Percentiles rank a stretch among this genome's conserved stretches.
Evolutionary conservation across 2,113 vertebrate genomes (phyloP).

Genomic region (Gallinago jamesoni): DNA sequence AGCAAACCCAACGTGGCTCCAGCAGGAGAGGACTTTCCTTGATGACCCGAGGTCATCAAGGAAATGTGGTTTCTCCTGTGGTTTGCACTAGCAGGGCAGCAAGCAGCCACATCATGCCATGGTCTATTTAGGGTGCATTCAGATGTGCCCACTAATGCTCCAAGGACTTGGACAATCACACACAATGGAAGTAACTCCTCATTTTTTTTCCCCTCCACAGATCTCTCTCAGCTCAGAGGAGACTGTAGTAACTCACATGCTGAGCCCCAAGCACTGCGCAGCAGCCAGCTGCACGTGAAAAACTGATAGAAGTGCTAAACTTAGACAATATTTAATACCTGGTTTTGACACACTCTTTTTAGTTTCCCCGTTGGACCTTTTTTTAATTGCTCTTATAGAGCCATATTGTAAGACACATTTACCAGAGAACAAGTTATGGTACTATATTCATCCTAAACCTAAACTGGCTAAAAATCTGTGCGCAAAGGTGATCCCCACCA

Average conservation of each 20-base stretch:
- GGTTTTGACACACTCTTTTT: neutral
- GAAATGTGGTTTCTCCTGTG: neutral
- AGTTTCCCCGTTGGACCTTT: neutral
- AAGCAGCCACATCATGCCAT: neutral
- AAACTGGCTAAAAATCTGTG: neutral
- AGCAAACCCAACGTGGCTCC: neutral
- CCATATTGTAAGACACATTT: neutral
- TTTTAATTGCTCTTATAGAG: neutral
- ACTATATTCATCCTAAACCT: neutral
- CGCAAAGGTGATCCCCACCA: neutral
- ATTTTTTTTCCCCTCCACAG: neutral
- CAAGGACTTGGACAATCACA: neutral
- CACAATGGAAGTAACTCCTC: neutral
- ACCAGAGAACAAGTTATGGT: neutral
- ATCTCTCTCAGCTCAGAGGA: neutral
- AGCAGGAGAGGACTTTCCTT: neutral
- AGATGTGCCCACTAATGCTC: neutral
- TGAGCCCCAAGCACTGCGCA: neutral
- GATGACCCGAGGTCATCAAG: too few species aligned
- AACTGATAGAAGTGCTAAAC: conserved; percentile 7
- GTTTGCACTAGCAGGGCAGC: neutral
- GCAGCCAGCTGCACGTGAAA: conserved; percentile 4
- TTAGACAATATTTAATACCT: conserved; percentile 31
- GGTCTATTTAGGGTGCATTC: neutral
- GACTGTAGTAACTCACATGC: neutral